A percentile compares a stretch with the other conserved stretches of the same genome.
These are phyloP conservation scores for Napeogenes sylphis DNA, from an alignment of 2,888 invertebrate species.

Conservation along the genomic window DNA sequence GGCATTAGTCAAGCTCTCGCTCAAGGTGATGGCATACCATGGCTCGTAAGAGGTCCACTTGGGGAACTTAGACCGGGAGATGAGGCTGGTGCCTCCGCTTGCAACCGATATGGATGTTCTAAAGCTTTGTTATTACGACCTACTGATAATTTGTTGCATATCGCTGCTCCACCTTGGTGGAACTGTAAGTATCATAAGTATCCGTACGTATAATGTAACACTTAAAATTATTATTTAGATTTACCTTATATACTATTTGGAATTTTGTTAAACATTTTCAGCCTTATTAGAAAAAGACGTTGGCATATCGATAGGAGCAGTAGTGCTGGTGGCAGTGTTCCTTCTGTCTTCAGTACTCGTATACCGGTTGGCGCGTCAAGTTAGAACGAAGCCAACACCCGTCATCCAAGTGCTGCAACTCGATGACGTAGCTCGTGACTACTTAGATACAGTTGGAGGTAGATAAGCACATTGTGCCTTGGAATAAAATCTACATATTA, in stretches of 20 bases:
- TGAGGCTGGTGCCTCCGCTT: slow-evolving; percentile 66
- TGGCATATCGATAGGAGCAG: slow-evolving; percentile 64
- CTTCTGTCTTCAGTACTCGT: slow-evolving; percentile 53
- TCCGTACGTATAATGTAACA: too few relatives aligned
- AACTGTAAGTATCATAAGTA: slow-evolving; percentile 48
- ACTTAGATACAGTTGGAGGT: slow-evolving; percentile 66
- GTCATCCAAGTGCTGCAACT: slow-evolving; percentile 69
- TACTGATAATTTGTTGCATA: slow-evolving; percentile 55
- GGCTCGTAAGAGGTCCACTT: slow-evolving; percentile 54
- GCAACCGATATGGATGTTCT: slow-evolving; percentile 69
- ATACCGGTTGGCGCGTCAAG: slow-evolving; percentile 50
- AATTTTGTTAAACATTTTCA: slow-evolving; percentile 36
- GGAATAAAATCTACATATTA: too few relatives aligned
- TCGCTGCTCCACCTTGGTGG: slow-evolving; percentile 67
- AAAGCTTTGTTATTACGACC: slow-evolving; percentile 58
- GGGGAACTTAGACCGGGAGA: slow-evolving; percentile 56
- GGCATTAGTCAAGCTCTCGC: slow-evolving; percentile 58
- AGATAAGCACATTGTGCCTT: slow-evolving; percentile 18
- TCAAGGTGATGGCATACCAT: slow-evolving; percentile 44
- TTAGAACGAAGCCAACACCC: slow-evolving; percentile 51
- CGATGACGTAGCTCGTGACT: slow-evolving; percentile 66
- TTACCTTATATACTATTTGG: too few relatives aligned
- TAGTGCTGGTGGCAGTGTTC: slow-evolving; percentile 58
- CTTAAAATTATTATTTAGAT: too few relatives aligned
- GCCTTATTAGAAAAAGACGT: slow-evolving; percentile 63